Percentiles rank a stretch among this genome's conserved stretches.
Evolutionary conservation across 2,113 vertebrate genomes (phyloP).

Genomic region (Melierax canorus): DNA sequence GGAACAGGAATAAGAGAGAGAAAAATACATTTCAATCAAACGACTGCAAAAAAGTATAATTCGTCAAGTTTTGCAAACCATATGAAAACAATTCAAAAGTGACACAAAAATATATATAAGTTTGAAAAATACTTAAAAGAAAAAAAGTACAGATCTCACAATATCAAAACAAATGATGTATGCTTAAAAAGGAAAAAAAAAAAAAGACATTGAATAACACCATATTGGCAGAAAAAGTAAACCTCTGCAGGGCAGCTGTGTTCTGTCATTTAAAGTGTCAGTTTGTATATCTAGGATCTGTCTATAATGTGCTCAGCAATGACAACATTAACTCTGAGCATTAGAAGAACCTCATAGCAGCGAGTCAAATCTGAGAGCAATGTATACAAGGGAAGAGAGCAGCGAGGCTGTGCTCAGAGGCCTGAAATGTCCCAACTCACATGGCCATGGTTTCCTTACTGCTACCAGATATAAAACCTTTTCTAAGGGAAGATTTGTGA

Average conservation of each 20-base stretch:
- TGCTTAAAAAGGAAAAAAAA: slow-evolving; percentile 21
- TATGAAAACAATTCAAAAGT: slow-evolving; percentile 59
- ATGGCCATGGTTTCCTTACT: background rate
- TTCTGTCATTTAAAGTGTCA: slow-evolving; percentile 60
- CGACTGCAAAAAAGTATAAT: slow-evolving; percentile 37
- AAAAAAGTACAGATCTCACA: slow-evolving; percentile 58
- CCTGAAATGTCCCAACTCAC: background rate
- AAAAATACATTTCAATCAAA: slow-evolving; percentile 50
- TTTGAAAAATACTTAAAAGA: slow-evolving; percentile 49
- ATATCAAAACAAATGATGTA: slow-evolving; percentile 40
- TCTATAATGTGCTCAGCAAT: background rate
- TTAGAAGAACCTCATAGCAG: slow-evolving; percentile 52
- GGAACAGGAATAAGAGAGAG: background rate
- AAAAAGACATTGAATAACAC: slow-evolving; percentile 43
- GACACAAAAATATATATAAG: slow-evolving; percentile 63
- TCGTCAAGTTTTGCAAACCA: slow-evolving; percentile 53
- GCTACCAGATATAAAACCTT: background rate
- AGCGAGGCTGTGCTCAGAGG: slow-evolving; percentile 25
- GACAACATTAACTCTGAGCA: slow-evolving; percentile 24
- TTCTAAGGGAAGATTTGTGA: background rate
- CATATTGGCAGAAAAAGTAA: slow-evolving; percentile 49
- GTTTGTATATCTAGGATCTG: slow-evolving; percentile 38
- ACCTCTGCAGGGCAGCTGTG: slow-evolving; percentile 49
- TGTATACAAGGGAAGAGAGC: background rate
- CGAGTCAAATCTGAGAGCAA: slow-evolving; percentile 29